A percentile compares a stretch with the other conserved stretches of the same genome.
phyloP scores from a whole-genome alignment of 2,888 invertebrate species.

The Eupithecia exiguata region DNA sequence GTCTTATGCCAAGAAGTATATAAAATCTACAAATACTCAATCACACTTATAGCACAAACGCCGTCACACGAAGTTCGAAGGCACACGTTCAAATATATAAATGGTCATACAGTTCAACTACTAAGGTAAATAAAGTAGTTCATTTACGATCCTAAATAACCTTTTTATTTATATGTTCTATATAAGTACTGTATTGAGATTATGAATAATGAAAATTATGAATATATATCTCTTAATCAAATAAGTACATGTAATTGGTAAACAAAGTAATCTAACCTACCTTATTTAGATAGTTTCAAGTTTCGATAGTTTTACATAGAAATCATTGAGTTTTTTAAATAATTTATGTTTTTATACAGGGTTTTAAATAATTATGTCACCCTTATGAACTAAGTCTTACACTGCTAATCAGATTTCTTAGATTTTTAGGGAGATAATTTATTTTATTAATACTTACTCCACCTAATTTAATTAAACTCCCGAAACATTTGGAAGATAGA shows the following conservation, averaged over 20 bases:
- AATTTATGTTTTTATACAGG: no score
- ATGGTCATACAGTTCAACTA: constrained; percentile 8
- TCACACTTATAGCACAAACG: constrained; percentile 30
- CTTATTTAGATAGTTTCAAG: background rate
- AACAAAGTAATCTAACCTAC: background rate
- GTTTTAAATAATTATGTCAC: no score
- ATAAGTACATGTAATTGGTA: background rate
- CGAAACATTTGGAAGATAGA: background rate
- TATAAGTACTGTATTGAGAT: background rate
- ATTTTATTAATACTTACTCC: background rate
- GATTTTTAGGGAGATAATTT: background rate
- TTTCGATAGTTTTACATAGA: no score
- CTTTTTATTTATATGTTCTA: background rate
- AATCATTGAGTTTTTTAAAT: no score
- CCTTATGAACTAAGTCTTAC: background rate
- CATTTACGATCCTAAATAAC: background rate
- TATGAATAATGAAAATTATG: no score
- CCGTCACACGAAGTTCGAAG: constrained; percentile 49
- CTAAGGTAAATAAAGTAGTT: background rate
- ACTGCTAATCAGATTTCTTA: background rate
- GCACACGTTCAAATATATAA: constrained; percentile 46
- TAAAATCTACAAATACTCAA: constrained; percentile 51
- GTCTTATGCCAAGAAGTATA: constrained; percentile 33
- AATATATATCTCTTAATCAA: background rate
- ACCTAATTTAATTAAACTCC: background rate